These are phyloP conservation scores for Gobio gobio DNA, from an alignment of 2,113 vertebrate species.

Conservation along the genomic window DNA sequence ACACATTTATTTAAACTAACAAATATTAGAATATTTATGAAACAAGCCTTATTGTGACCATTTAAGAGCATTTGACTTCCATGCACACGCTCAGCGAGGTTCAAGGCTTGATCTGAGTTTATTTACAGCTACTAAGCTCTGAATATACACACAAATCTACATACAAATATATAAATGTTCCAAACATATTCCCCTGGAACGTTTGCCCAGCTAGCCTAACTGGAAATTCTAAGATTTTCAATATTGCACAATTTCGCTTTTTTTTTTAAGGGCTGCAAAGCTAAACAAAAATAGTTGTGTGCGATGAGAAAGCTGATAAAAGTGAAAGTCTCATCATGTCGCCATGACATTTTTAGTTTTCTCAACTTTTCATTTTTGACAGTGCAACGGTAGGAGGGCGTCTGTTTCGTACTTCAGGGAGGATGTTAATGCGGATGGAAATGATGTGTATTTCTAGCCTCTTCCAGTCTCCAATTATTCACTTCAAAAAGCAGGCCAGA, in stretches of 20 bases:
- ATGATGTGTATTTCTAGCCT: conserved; percentile 23
- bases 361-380: conserved; percentile 9
- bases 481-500: conserved; percentile 51
- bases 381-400: neutral
- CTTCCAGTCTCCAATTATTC: conserved; percentile 40
- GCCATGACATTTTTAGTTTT: neutral
- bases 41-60: too few species aligned
- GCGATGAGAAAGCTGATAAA: neutral
- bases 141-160: too few species aligned
- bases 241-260: neutral
- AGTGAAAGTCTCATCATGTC: neutral
- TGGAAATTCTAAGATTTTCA: neutral
- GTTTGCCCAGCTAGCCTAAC: too few species aligned
- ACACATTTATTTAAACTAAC: neutral
- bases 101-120: too few species aligned
- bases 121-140: too few species aligned
- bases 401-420: neutral
- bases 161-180: too few species aligned
- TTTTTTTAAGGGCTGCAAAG: neutral
- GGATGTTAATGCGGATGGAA: conserved; percentile 44
- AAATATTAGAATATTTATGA: neutral
- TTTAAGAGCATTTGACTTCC: neutral
- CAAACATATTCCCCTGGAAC: too few species aligned
- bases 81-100: neutral
- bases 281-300: neutral